Percentiles rank a stretch among this genome's conserved stretches.
Evolutionary conservation across 2,888 invertebrate genomes (phyloP).

Genomic region (Hybos culiciformis): DNA sequence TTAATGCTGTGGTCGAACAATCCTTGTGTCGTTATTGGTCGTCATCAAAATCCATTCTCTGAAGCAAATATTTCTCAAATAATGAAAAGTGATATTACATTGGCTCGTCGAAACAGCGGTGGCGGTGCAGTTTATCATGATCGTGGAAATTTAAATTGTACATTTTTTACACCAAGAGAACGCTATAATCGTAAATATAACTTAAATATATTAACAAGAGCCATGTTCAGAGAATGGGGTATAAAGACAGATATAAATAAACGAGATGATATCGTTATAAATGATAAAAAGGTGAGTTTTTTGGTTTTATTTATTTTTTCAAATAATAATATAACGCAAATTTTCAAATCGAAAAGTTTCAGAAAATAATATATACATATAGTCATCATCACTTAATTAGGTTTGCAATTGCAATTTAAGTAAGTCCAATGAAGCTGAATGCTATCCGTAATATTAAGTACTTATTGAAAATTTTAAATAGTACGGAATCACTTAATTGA

Average conservation of each 20-base stretch:
- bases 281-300: conserved; percentile 42
- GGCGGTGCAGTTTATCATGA: conserved; percentile 97
- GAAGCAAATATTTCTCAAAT: conserved; percentile 70
- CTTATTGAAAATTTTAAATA: no score
- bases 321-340: background rate
- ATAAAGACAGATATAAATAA: conserved; percentile 61
- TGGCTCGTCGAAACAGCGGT: conserved; percentile 87
- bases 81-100: conserved; percentile 48
- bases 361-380: background rate
- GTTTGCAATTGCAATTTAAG: no score
- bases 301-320: background rate
- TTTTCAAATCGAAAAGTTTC: background rate
- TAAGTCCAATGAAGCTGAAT: no score
- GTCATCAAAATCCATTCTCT: conserved; percentile 93
- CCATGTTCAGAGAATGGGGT: conserved; percentile 69
- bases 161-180: conserved; percentile 75
- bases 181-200: conserved; percentile 78
- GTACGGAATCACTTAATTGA: no score
- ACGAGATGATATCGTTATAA: conserved; percentile 75
- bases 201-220: conserved; percentile 70
- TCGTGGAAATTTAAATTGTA: conserved; percentile 79
- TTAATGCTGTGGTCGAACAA: conserved; percentile 86
- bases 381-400: background rate
- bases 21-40: conserved; percentile 90
- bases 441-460: no score